Evolutionary conservation across 2,113 vertebrate species (phyloP).

Genomic region (mouse (Mus musculus)): GRCm39 chr1:86493501-86494000

Average conservation of each 20-base stretch:
- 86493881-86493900: conserved; percentile 48
- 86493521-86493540: conserved; percentile 77
- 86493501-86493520: conserved; percentile 69
- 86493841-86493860: not conserved
- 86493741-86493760: conserved; percentile 10
- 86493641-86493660: conserved; percentile 31
- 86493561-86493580: conserved; percentile 21
- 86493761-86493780: conserved; percentile 35
- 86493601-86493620: not conserved
- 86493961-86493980: conserved; percentile 6
- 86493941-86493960: not conserved
- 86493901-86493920: conserved; percentile 31
- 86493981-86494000: not conserved
- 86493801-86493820: conserved; percentile 17
- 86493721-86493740: conserved; percentile 44
- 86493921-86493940: conserved; percentile 8
- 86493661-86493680: not conserved
- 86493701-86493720: not conserved
- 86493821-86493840: conserved; percentile 28
- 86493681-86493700: not conserved
- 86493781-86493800: not conserved
- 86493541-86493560: conserved; percentile 66
- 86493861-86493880: not conserved
- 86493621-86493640: not conserved
- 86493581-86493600: not conserved